Percentiles rank a stretch among this genome's conserved stretches.
Conservation (phyloP, 2,797 vertebrate genomes). For the Epinephelus awoara region DNA sequence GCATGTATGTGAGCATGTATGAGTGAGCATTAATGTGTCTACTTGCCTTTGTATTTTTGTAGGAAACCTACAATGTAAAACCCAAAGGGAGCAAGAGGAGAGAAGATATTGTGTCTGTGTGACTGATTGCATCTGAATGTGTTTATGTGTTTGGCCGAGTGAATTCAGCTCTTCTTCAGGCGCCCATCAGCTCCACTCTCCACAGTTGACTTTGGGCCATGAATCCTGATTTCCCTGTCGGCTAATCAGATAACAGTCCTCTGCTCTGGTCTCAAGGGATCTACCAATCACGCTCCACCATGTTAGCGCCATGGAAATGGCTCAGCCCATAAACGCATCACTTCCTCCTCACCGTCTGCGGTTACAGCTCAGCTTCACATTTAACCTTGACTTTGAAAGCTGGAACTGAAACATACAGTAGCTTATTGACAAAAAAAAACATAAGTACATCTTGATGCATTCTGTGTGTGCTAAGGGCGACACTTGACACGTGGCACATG, state of each 20-base stretch:
- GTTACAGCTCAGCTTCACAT: slow-evolving; percentile 27
- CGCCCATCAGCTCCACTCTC: slow-evolving; percentile 40
- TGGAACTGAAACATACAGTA: background rate
- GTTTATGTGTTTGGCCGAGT: slow-evolving; percentile 26
- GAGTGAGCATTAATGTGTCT: background rate
- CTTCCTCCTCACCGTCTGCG: slow-evolving; percentile 43
- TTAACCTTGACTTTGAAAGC: background rate
- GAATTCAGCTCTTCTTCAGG: slow-evolving; percentile 50
- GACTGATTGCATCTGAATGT: background rate
- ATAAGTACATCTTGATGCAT: background rate
- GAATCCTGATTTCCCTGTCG: slow-evolving; percentile 69
- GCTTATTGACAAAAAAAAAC: background rate
- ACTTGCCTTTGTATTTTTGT: background rate
- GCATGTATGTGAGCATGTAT: background rate
- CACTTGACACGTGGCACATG: too few relatives aligned
- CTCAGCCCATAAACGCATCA: slow-evolving; percentile 41
- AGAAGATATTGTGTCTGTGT: background rate
- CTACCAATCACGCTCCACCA: slow-evolving; percentile 57
- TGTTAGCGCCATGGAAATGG: slow-evolving; percentile 60
- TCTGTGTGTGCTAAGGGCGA: too few relatives aligned
- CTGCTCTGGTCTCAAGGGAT: slow-evolving; percentile 63
- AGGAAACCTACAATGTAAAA: background rate
- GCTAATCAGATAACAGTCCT: slow-evolving; percentile 75
- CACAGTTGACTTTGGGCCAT: slow-evolving; percentile 55
- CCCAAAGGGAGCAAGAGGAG: background rate